These are phyloP conservation scores for Drosophila equinoxialis DNA, from an alignment of 1,140 invertebrate species.

Conservation along the genomic window DNA sequence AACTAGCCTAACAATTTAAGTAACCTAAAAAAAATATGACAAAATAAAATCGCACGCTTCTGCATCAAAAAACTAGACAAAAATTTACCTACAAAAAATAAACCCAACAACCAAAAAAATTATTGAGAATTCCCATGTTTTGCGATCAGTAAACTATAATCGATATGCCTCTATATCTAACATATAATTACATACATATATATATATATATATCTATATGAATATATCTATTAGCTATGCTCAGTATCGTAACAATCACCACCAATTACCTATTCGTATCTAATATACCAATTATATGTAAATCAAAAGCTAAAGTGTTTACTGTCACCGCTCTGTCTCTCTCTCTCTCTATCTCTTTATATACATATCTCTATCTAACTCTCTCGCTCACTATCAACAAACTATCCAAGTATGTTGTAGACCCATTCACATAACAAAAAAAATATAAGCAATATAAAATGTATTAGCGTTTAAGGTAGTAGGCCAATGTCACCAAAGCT, in stretches of 20 bases:
- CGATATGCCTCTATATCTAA: slow-evolving; percentile 67
- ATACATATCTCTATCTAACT: slow-evolving; percentile 30
- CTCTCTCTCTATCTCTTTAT: slow-evolving; percentile 37
- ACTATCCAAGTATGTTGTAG: slow-evolving; percentile 51
- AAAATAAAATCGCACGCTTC: slow-evolving; percentile 82
- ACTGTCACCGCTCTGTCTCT: slow-evolving; percentile 53
- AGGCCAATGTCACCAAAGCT: slow-evolving; percentile 48
- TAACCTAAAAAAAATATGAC: slow-evolving; percentile 63
- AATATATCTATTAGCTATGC: slow-evolving; percentile 62
- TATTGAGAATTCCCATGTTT: slow-evolving; percentile 64
- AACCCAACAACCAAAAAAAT: slow-evolving; percentile 36
- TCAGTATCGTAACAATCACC: slow-evolving; percentile 75
- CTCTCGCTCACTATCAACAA: slow-evolving; percentile 45
- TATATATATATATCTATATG: slow-evolving; percentile 37
- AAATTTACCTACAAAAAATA: slow-evolving; percentile 23
- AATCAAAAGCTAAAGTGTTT: slow-evolving; percentile 68
- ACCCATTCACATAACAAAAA: slow-evolving; percentile 19
- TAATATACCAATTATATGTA: slow-evolving; percentile 51
- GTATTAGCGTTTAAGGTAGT: slow-evolving; percentile 9
- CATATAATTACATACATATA: slow-evolving; percentile 39
- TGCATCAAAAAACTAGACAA: slow-evolving; percentile 72
- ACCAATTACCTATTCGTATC: slow-evolving; percentile 49
- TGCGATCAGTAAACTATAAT: slow-evolving; percentile 72
- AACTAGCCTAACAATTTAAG: slow-evolving; percentile 76
- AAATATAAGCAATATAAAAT: background rate